A percentile compares a stretch with the other conserved stretches of the same genome.
These are phyloP conservation scores for Pterois miles DNA, from an alignment of 2,797 vertebrate genomes.

Conservation along the genomic window DNA sequence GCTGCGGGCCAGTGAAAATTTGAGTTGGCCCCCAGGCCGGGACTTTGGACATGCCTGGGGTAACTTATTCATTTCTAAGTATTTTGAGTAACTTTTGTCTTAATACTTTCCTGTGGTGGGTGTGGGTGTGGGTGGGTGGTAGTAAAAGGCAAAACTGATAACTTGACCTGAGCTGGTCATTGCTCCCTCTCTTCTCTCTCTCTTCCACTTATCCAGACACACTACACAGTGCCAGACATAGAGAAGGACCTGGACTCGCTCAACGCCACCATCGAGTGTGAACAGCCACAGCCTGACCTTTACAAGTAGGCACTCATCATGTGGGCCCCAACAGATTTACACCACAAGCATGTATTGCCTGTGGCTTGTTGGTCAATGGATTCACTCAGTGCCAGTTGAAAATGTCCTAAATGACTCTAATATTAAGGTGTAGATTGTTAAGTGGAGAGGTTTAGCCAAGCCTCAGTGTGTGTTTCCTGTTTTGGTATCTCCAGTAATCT, in stretches of 20 bases:
- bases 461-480: background rate
- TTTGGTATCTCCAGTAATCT: background rate
- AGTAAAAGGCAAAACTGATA: constrained; percentile 15
- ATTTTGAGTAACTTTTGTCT: constrained; percentile 4
- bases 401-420: constrained; percentile 22
- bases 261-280: constrained; percentile 93
- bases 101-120: background rate
- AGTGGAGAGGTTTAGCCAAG: background rate
- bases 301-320: constrained; percentile 90
- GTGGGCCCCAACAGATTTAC: constrained; percentile 55
- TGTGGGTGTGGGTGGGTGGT: background rate
- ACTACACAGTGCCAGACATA: constrained; percentile 92
- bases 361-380: constrained; percentile 11
- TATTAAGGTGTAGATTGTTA: constrained; percentile 11
- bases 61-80: no score
- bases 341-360: constrained; percentile 35
- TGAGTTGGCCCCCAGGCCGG: no score
- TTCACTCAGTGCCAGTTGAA: constrained; percentile 15
- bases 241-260: constrained; percentile 88
- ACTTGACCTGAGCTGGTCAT: constrained; percentile 22
- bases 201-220: constrained; percentile 83
- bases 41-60: no score
- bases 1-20: no score
- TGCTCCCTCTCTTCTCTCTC: constrained; percentile 10
- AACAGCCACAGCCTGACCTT: constrained; percentile 97